Base-by-base conservation (phyloP, 2,113 vertebrate genomes). In the Hippoglossus stenolepis region DNA sequence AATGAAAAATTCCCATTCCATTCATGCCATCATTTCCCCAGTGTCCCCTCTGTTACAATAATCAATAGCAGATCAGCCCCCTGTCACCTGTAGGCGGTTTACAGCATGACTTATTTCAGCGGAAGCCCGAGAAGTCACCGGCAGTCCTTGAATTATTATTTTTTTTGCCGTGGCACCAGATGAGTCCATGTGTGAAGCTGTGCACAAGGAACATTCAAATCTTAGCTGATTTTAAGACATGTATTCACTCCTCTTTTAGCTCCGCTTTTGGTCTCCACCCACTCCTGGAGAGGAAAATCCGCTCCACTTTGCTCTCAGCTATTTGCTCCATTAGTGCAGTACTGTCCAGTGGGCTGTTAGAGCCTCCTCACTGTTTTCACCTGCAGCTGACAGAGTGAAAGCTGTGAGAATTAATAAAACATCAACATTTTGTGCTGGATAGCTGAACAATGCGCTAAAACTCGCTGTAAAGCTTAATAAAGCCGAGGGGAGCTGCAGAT, bases 1-100 rank as follows among this genome's bases (percentile, higher is more conserved):
- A 85, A 90, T 88, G 74, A 83, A 89, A 31, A 80, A 81, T 63
- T 64, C 61, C 2, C 63, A 73, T 28, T 60, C 62, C 26, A 65
- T 79, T 64, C 51, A 63, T 26, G 68, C 35, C 45, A 80, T 73
- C 54, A 69, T 65, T 75, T 59, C 24, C 53, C 40, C 38, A 54
- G 66, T 70, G 62, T 64, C 60, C 49, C 57, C 15, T 66, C 61
- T 62, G 68, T 71, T 58, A 71, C 75, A 73, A 77, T 70, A 71
- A 80, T 82, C 77, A 79, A 26, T 53, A 45, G 69, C 63, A 79
- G 75, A 85, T 87, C 62, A 78, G 65, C 60, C 61, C 54, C 15
- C 18, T 61, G 47, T 81, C 77, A 75, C 58, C 47, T 85, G 59
- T 35, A 79, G 45, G 54, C 65, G 70, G 57, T 73, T 77, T 61